Evolutionary conservation across 2,888 invertebrate species (phyloP).

Genomic region (Drosophila formosana): DNA sequence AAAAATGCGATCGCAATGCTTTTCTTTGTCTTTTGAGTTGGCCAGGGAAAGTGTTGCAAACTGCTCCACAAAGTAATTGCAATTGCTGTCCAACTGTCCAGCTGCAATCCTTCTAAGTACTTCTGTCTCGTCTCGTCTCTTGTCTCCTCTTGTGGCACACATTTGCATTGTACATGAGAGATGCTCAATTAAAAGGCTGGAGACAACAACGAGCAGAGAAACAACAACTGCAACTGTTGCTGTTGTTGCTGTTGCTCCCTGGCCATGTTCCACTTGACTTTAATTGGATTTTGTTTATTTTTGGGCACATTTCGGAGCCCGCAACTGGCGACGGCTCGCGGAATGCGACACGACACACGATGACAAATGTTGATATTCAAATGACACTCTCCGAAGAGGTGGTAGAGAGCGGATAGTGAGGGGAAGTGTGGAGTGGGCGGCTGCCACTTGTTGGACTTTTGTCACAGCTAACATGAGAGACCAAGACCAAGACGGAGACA

Average conservation of each 20-base stretch:
- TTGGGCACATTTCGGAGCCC: slow-evolving; percentile 71
- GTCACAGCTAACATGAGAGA: slow-evolving; percentile 48
- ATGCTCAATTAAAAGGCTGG: slow-evolving; percentile 69
- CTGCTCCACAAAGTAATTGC: slow-evolving; percentile 70
- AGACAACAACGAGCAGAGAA: slow-evolving; percentile 33
- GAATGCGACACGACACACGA: slow-evolving; percentile 79
- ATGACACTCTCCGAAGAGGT: slow-evolving; percentile 62
- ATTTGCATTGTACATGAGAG: slow-evolving; percentile 64
- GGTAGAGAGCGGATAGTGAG: slow-evolving; percentile 21
- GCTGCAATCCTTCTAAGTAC: slow-evolving; percentile 60
- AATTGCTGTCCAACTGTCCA: slow-evolving; percentile 23
- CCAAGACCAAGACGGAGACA: slow-evolving; percentile 41
- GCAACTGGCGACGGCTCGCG: slow-evolving; percentile 60
- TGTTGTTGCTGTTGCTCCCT: slow-evolving; percentile 34
- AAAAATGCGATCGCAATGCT: slow-evolving; percentile 32
- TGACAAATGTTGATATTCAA: slow-evolving; percentile 81
- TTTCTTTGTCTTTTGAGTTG: slow-evolving; percentile 17
- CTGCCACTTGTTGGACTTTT: slow-evolving; percentile 56
- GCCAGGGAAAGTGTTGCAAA: slow-evolving; percentile 71
- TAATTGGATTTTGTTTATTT: slow-evolving; percentile 78
- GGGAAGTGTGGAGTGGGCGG: slow-evolving; percentile 15
- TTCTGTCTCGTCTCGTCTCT: slow-evolving; percentile 4
- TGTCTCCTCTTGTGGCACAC: slow-evolving; percentile 52
- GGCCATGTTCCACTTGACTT: slow-evolving; percentile 59
- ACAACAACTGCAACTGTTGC: slow-evolving; percentile 30